A percentile compares a stretch with the other conserved stretches of the same genome.
These are phyloP conservation scores for Platerodrilus igneus DNA, from an alignment of 2,888 invertebrate genomes.

Conservation along the genomic window DNA sequence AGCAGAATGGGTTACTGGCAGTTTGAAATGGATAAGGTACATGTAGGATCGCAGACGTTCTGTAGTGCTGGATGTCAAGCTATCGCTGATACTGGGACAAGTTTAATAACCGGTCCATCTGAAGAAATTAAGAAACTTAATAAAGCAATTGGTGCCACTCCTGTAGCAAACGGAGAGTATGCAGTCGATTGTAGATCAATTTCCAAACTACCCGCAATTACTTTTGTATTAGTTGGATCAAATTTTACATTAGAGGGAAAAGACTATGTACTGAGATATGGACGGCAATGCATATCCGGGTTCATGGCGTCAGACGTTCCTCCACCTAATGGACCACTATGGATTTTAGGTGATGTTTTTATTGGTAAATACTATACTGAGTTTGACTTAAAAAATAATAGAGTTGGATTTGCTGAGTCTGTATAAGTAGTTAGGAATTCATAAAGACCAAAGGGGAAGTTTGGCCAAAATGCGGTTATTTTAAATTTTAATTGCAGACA, in stretches of 20 bases:
- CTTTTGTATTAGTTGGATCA: slow-evolving; percentile 70
- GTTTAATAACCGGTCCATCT: slow-evolving; percentile 88
- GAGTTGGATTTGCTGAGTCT: slow-evolving; percentile 81
- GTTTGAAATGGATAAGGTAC: slow-evolving; percentile 78
- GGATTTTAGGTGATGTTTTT: slow-evolving; percentile 98
- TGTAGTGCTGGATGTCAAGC: slow-evolving; percentile 91
- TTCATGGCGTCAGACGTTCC: slow-evolving; percentile 96
- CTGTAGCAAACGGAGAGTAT: slow-evolving; percentile 78
- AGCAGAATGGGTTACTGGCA: slow-evolving; percentile 92
- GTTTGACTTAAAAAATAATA: slow-evolving; percentile 83
- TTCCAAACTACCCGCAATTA: slow-evolving; percentile 71
- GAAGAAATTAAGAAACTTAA: slow-evolving; percentile 77
- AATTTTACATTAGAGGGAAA: slow-evolving; percentile 70
- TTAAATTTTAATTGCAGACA: too few species aligned
- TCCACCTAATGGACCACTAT: slow-evolving; percentile 87
- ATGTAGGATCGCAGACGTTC: slow-evolving; percentile 54
- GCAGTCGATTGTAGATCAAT: slow-evolving; percentile 74
- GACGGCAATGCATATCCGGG: too few species aligned
- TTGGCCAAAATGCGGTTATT: too few species aligned
- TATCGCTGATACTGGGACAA: slow-evolving; percentile 95
- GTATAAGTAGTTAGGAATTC: too few species aligned
- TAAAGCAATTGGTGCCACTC: slow-evolving; percentile 74
- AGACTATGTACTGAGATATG: slow-evolving; percentile 75
- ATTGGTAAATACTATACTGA: slow-evolving; percentile 94
- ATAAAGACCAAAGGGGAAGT: too few species aligned